Base-by-base conservation (phyloP, 2,888 invertebrate genomes). In the Drosophila multiciliata region DNA sequence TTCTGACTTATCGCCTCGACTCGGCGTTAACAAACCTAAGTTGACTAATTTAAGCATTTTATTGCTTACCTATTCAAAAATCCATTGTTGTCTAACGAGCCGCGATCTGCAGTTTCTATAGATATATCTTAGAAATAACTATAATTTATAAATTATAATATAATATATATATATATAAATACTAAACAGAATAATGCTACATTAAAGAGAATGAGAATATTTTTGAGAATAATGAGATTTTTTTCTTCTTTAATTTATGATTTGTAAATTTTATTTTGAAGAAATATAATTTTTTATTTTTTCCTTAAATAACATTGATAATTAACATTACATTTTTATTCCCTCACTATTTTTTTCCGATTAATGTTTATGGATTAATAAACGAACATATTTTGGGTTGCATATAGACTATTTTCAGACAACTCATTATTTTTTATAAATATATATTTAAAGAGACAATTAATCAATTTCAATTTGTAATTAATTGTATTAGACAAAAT, bases 1-100 rank as follows among this genome's bases (percentile, higher is more conserved):
- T 35, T 54, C 38, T 36, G 15, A 49, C 38, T 12, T 35, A 36
- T 36, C 32, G 32, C n/a, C 33, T n/a, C n/a, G n/a, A 42, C 54
- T 61, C 48, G 32, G 61, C 53, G 58, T 32, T 49, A 26, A 66
- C 62, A 66, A 79, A 77, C 40, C 32, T 38, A 61, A 55, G 66
- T 12, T 32, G 64, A 78, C 73, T 78, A 72, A 75, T 72, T 77
- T 49, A 38, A 36, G 36, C 20, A 61, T 42, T 48, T 48, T 55
- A 65, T 45, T 54, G 15, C 20, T 38, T 61, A 63, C 40, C 53
- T 48, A 36, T 42, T 62, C 40, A 33, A 4, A 50, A 45, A 26
- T 1, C 9, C 2, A 49, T 33, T 23, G 23, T 26, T 12, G 17
- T 3, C 23, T 32, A 38, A 35, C n/a, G 33, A 59, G 26, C 12